Conservation (phyloP, 2,797 vertebrate genomes). For the Eulemur mongoz region DNA sequence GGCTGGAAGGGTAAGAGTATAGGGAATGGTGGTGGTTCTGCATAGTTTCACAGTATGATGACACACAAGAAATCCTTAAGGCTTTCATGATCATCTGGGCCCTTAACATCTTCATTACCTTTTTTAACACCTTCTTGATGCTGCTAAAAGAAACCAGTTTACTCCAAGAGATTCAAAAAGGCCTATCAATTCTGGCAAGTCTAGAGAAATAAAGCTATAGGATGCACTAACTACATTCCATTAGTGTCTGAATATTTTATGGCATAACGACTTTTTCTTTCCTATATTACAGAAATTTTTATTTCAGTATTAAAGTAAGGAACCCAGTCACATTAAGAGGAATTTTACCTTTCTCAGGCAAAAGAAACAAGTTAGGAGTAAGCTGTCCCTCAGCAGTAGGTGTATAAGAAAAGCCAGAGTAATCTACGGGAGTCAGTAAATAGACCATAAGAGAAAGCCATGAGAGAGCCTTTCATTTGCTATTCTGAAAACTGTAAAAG, state of each 20-base stretch:
- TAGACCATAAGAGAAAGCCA: not conserved
- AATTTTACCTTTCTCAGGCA: not conserved
- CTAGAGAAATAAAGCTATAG: not conserved
- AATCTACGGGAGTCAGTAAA: not conserved
- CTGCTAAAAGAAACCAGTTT: not conserved
- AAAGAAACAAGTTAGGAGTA: not conserved
- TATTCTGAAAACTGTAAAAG: conserved; percentile 35
- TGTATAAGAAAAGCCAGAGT: not conserved
- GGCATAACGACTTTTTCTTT: not conserved
- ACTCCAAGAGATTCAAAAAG: not conserved
- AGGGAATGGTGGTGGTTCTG: not conserved
- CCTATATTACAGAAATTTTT: not conserved
- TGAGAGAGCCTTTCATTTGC: not conserved
- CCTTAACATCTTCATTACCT: not conserved
- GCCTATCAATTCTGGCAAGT: not conserved
- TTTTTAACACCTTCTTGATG: not conserved
- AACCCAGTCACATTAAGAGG: not conserved
- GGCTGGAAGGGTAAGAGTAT: not conserved
- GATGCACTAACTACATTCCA: not conserved
- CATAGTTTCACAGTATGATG: not conserved
- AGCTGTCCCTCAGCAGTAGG: not conserved
- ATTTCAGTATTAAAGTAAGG: not conserved
- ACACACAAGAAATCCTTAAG: not conserved
- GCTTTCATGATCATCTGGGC: not conserved
- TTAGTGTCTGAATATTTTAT: not conserved